A percentile compares a stretch with the other conserved stretches of the same genome.
Evolutionary conservation across 2,113 vertebrate genomes (phyloP).

Genomic region (Coreoperca whiteheadi): DNA sequence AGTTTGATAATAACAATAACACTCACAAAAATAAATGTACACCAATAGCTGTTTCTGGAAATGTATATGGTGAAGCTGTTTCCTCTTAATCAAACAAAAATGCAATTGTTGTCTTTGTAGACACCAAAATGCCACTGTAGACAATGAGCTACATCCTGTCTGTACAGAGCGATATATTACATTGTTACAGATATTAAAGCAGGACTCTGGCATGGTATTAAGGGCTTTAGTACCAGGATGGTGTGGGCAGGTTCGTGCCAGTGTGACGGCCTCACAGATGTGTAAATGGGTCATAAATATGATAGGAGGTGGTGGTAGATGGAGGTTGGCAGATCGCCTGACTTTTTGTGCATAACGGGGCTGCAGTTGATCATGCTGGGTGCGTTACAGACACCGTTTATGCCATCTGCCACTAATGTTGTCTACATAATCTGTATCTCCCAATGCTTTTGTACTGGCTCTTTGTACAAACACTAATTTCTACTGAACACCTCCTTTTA

Average conservation of each 20-base stretch:
- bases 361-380: constrained; percentile 37
- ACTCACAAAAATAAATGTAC: background rate
- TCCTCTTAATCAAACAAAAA: constrained; percentile 7
- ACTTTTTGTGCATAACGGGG: constrained; percentile 17
- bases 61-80: background rate
- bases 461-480: constrained; percentile 17
- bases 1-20: background rate
- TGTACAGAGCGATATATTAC: background rate
- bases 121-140: background rate
- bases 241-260: constrained; percentile 5
- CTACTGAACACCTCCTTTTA: background rate
- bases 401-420: constrained; percentile 59
- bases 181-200: constrained; percentile 41
- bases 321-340: constrained; percentile 27
- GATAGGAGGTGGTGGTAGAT: constrained; percentile 1
- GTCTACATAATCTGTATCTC: constrained; percentile 25
- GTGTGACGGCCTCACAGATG: constrained; percentile 50
- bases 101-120: background rate
- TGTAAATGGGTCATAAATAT: constrained; percentile 57
- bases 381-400: constrained; percentile 17
- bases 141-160: constrained; percentile 31
- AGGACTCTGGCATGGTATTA: constrained; percentile 42
- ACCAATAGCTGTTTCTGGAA: background rate
- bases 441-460: background rate
- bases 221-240: constrained; percentile 46